Evolutionary conservation across 92 coral and sea anemone genomes (phyloP).

Genomic region (Palythoa caribaeorum): DNA sequence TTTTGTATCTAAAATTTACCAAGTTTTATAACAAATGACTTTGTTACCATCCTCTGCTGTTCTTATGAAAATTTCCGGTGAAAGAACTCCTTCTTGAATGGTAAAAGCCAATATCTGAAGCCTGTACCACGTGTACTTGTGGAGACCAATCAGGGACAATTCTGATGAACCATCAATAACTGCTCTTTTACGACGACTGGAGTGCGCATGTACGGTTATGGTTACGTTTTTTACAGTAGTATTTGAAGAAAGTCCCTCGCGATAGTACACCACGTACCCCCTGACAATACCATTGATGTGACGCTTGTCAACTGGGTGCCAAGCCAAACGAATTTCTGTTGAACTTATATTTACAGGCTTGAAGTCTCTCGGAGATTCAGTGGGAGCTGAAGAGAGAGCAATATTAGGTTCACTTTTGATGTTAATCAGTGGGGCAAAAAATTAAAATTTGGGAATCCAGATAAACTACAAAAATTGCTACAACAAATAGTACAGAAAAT

Average conservation of each 20-base stretch:
- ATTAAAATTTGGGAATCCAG: no score
- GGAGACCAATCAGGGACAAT: constrained; percentile 65
- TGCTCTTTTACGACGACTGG: constrained; percentile 58
- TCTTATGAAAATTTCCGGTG: constrained; percentile 65
- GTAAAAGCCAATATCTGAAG: constrained; percentile 88
- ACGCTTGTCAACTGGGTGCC: constrained; percentile 72
- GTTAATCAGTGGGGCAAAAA: no score
- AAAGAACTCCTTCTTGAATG: constrained; percentile 76
- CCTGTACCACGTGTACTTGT: constrained; percentile 74
- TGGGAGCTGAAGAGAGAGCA: constrained; percentile 61
- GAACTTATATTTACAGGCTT: constrained; percentile 70
- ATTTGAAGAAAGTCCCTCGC: constrained; percentile 38
- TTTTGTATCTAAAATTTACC: background rate
- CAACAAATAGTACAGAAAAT: no score
- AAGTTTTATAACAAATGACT: background rate
- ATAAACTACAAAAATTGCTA: no score
- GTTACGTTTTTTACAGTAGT: constrained; percentile 49
- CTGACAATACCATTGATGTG: constrained; percentile 74
- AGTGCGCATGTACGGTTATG: constrained; percentile 30
- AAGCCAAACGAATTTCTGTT: constrained; percentile 69
- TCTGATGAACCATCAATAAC: constrained; percentile 48
- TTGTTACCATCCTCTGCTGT: constrained; percentile 85
- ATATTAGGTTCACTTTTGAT: background rate
- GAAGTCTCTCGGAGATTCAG: constrained; percentile 68
- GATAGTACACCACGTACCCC: constrained; percentile 70